Conservation (phyloP, 1,140 invertebrate genomes). For the Atta texana region DNA sequence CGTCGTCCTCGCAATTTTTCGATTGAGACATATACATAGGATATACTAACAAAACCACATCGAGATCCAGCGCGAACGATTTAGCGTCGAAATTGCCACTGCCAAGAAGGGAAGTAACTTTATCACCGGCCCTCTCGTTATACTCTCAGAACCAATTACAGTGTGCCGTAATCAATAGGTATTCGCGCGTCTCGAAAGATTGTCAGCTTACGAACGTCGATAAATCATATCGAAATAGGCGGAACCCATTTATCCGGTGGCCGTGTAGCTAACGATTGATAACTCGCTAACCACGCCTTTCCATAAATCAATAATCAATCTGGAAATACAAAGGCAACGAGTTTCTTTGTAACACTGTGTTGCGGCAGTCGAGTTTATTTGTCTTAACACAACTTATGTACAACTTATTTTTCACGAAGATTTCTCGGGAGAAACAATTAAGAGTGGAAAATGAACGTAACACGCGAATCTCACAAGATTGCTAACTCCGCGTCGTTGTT, state of each 20-base stretch:
- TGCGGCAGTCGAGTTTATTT: too few relatives aligned
- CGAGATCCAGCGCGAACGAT: slow-evolving; percentile 9
- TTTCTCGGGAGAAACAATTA: neutral
- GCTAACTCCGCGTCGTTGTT: slow-evolving; percentile 86
- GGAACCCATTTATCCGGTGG: slow-evolving; percentile 52
- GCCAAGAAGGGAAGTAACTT: slow-evolving; percentile 43
- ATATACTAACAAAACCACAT: slow-evolving; percentile 28
- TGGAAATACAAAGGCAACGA: neutral
- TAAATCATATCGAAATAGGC: slow-evolving; percentile 59
- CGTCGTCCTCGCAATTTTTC: slow-evolving; percentile 14
- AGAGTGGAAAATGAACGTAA: neutral
- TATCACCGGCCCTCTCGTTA: slow-evolving; percentile 53
- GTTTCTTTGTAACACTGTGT: neutral
- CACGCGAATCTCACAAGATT: slow-evolving; percentile 70
- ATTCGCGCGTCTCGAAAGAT: slow-evolving; percentile 50
- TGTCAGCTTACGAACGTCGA: slow-evolving; percentile 48
- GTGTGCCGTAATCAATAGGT: slow-evolving; percentile 44
- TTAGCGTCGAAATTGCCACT: slow-evolving; percentile 42
- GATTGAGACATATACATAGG: slow-evolving; percentile 29
- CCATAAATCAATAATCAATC: slow-evolving; percentile 60
- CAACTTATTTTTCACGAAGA: neutral
- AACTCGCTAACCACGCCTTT: slow-evolving; percentile 52
- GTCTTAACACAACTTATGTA: neutral
- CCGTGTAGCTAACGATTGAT: slow-evolving; percentile 53
- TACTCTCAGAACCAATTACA: slow-evolving; percentile 48